Evolutionary conservation across 2,113 vertebrate species (phyloP).

Genomic region (Mastomys natalensis): DNA sequence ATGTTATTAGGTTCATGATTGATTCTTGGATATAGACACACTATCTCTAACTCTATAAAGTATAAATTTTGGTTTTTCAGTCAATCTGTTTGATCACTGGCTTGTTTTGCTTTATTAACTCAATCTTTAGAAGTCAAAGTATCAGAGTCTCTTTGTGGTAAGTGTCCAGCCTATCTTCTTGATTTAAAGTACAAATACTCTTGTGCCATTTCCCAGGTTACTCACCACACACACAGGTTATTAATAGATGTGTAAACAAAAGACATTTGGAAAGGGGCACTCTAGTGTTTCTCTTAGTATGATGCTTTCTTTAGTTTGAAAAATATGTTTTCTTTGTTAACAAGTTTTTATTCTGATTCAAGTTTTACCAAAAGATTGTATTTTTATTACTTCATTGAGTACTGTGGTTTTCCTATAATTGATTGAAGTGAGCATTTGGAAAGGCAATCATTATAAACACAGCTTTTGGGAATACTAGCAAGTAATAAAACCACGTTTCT

Average conservation of each 20-base stretch:
- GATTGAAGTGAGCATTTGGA: neutral
- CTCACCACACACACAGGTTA: neutral
- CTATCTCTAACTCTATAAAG: neutral
- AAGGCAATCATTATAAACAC: neutral
- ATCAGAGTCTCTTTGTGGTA: neutral
- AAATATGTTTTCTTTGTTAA: constrained; percentile 1
- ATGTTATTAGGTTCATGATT: neutral
- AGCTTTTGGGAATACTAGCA: constrained; percentile 27
- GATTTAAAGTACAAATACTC: constrained; percentile 2
- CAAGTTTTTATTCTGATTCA: constrained; percentile 20
- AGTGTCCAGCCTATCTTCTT: neutral
- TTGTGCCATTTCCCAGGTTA: neutral
- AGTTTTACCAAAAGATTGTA: constrained; percentile 25
- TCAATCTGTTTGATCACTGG: constrained; percentile 1
- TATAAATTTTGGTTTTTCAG: constrained; percentile 31
- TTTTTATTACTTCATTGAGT: neutral
- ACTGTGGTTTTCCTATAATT: constrained; percentile 12
- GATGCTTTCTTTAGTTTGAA: constrained; percentile 17
- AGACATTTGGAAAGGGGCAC: neutral
- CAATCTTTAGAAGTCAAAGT: neutral
- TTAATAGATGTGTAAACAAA: constrained; percentile 30
- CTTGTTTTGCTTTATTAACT: constrained; percentile 1
- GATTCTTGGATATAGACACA: neutral
- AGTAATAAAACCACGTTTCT: constrained; percentile 30
- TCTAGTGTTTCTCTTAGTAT: neutral